phyloP scores from a whole-genome alignment of 1,140 invertebrate genomes.

The Tyrophagus putrescentiae region DNA sequence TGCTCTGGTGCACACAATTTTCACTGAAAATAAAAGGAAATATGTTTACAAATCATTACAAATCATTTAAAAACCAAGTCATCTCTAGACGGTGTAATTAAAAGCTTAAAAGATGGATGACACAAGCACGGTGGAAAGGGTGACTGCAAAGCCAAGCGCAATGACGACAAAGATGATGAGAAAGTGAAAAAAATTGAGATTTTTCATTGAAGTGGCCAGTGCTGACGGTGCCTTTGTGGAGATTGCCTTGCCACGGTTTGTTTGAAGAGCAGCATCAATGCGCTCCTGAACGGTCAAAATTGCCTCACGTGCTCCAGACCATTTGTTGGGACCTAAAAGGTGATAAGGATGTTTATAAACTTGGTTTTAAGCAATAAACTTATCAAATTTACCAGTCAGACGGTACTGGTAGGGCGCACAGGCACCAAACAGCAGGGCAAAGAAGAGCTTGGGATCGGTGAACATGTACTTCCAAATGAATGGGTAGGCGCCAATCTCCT shows the following conservation, averaged over 20 bases:
- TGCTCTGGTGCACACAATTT: too few species aligned
- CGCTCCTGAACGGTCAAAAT: conserved; percentile 29
- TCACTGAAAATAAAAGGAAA: too few species aligned
- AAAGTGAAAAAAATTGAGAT: neutral
- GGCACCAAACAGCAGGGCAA: conserved; percentile 31
- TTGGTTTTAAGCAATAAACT: neutral
- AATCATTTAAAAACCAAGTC: neutral
- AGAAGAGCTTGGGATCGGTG: conserved; percentile 31
- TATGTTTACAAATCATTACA: neutral
- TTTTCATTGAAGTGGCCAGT: neutral
- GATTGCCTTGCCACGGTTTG: too few species aligned
- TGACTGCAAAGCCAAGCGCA: neutral
- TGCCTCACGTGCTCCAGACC: conserved; percentile 33
- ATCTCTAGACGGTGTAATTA: neutral
- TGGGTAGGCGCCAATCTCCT: conserved; percentile 31
- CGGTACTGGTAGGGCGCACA: conserved; percentile 35
- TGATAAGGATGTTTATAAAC: neutral
- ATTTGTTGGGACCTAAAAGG: conserved; percentile 31
- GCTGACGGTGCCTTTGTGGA: neutral
- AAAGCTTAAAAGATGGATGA: neutral
- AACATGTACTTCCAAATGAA: conserved; percentile 31
- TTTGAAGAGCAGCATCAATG: conserved; percentile 25
- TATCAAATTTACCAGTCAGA: conserved; percentile 32
- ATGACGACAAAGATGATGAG: neutral
- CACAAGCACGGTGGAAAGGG: neutral